Evolutionary conservation across 2,113 vertebrate species (phyloP), one percentile per base, ranked within the genome.

Genomic region (Ceyx cyanopectus): DNA sequence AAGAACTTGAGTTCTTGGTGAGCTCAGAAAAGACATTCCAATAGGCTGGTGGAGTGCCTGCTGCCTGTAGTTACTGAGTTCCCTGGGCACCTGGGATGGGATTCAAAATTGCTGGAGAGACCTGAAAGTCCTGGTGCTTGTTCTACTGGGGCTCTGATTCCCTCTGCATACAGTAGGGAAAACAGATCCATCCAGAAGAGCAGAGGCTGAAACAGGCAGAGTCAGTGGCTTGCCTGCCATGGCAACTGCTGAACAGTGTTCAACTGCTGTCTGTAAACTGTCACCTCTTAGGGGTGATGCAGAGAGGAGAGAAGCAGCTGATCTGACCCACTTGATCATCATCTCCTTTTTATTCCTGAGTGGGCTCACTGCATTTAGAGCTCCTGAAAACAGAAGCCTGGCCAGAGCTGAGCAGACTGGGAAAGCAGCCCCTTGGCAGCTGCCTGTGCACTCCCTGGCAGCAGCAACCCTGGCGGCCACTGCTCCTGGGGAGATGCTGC

Each of bases 401-500:
- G 45, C 86, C 53, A 11, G 82, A 58, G 63, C 50, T 0, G 3
- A 76, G 76, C 63, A 85, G 77, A 30, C 0, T 40, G 43, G 76
- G 22, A 32, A 66, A 32, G 56, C 69, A 62, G 61, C 17, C 70
- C 84, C 74, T 34, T 27, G 54, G 54, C 72, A 48, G 75, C 40
- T 0, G 0, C 4, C 84, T 48, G 60, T 73, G 51, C 0, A 14
- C 27, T 9, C 8, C n/a, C 54, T 2, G 0, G 51, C 68, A 40
- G 67, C 73, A 72, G 32, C 41, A 24, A 56, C 48, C 67, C 56
- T 2, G 1, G 16, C 12, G 2, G 22, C 32, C 54, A 7, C 6
- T 6, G 3, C 69, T 78, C 66, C 72, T 0, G 0, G 72, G 27
- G 50, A 68, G 2, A 3, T 0, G 1, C 70, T 69, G 63, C 75